Evolutionary conservation across 2,797 vertebrate species (phyloP).

Genomic region (Arctocebus calabarensis): DNA sequence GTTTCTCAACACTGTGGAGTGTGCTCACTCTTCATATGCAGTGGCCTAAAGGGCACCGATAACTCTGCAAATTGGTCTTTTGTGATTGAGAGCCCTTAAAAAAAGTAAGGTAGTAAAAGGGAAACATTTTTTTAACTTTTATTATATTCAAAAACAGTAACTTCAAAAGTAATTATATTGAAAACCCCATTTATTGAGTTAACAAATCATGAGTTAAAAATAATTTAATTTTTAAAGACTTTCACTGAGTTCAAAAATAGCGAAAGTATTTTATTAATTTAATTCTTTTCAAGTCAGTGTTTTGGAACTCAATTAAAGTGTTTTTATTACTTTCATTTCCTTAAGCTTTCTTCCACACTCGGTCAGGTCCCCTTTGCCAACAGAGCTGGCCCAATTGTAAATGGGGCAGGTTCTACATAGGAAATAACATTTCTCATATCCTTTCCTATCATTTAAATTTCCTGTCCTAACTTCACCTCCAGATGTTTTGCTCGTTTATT

Average conservation of each 20-base stretch:
- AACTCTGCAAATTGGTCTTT: neutral
- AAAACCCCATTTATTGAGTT: constrained; percentile 76
- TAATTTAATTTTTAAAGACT: constrained; percentile 79
- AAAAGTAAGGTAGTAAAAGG: constrained; percentile 64
- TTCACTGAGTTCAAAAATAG: constrained; percentile 65
- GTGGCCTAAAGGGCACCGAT: neutral
- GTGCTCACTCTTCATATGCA: neutral
- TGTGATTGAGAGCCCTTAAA: constrained; percentile 57
- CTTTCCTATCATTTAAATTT: constrained; percentile 16
- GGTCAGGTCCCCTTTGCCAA: neutral
- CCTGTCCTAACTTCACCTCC: neutral
- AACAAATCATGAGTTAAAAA: constrained; percentile 76
- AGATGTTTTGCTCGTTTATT: neutral
- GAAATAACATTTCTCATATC: neutral
- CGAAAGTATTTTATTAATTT: constrained; percentile 70
- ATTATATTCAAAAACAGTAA: constrained; percentile 70
- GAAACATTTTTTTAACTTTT: neutral
- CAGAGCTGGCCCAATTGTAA: neutral
- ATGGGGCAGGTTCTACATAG: neutral
- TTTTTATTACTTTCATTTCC: constrained; percentile 79
- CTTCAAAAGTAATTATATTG: constrained; percentile 74
- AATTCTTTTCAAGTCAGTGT: constrained; percentile 76
- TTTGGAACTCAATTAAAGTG: constrained; percentile 75
- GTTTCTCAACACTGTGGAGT: neutral
- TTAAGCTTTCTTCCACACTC: constrained; percentile 32